Evolutionary conservation across 2,113 vertebrate genomes (phyloP).

Genomic region (Chaetodon trifascialis): DNA sequence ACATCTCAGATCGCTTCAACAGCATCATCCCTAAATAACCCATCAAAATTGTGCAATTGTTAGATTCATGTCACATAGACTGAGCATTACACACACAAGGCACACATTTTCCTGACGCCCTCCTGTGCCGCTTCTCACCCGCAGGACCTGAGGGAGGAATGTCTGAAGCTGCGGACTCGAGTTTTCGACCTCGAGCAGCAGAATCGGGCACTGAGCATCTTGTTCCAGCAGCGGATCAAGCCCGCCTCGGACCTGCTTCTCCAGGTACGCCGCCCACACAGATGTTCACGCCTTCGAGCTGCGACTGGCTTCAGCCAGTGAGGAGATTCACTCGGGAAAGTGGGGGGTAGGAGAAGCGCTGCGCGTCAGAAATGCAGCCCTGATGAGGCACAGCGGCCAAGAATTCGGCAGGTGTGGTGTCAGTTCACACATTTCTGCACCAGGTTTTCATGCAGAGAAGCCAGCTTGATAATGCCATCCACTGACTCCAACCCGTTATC

Average conservation of each 20-base stretch:
- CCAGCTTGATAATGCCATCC: neutral
- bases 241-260: conserved; percentile 91
- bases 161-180: conserved; percentile 92
- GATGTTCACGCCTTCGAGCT: neutral
- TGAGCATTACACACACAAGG: no score
- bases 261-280: conserved; percentile 83
- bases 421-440: neutral
- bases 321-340: neutral
- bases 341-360: neutral
- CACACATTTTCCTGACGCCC: neutral
- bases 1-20: neutral
- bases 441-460: neutral
- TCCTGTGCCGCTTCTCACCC: neutral
- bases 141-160: conserved; percentile 93
- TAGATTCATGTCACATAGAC: no score
- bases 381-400: neutral
- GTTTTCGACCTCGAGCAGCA: conserved; percentile 96
- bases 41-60: neutral
- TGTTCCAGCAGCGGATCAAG: conserved; percentile 92
- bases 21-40: neutral
- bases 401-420: neutral
- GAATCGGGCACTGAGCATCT: conserved; percentile 88
- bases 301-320: neutral
- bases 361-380: neutral
- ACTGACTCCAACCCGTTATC: neutral